Evolutionary conservation across 2,797 vertebrate genomes (phyloP), one percentile per base, ranked within the genome.

Genomic region (Sylvia borin): DNA sequence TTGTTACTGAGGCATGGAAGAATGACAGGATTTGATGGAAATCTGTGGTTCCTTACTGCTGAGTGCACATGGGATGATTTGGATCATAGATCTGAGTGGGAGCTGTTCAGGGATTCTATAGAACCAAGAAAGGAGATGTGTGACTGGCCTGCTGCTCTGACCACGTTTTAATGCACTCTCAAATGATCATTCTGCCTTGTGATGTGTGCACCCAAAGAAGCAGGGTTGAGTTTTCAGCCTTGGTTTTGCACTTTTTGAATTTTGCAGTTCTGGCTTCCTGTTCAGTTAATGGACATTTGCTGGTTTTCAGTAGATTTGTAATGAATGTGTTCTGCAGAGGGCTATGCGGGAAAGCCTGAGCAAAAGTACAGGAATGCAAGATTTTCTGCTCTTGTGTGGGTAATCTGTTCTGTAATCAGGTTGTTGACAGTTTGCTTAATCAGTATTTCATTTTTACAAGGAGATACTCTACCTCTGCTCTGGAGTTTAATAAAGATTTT

Each of bases 401-500:
- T 79, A 71, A 85, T 82, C 45, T 76, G 6, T 91, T 90, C 54
- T 42, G 13, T 32, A 71, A 71, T 85, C 45, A 68, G 13, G 32
- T 51, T 80, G 60, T 26, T 67, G 62, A 83, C 38, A 71, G 32
- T 71, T 87, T 85, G 71, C 57, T 89, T 91, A 80, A 94, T 73
- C 43, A 40, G 24, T 78, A n/a, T 86, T 93, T 88, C 18, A 34
- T 62, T 92, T 91, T 92, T 57, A 64, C 18, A 45, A 29, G 51
- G 38, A 90, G n/a, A 11, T 62, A 24, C 40, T 93, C 68, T 90
- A n/a, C 61, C 21, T 88, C 38, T 88, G 58, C 73, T 32, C 31
- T 31, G 16, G 36, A 25, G 11, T 84, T 91, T 67, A 92, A 86
- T 81, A 66, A 81, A 68, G 27, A 34, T 31, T 10, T 24, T 85